Conservation (phyloP, 2,888 invertebrate species). For the Spatulosminthurus flaviceps region DNA sequence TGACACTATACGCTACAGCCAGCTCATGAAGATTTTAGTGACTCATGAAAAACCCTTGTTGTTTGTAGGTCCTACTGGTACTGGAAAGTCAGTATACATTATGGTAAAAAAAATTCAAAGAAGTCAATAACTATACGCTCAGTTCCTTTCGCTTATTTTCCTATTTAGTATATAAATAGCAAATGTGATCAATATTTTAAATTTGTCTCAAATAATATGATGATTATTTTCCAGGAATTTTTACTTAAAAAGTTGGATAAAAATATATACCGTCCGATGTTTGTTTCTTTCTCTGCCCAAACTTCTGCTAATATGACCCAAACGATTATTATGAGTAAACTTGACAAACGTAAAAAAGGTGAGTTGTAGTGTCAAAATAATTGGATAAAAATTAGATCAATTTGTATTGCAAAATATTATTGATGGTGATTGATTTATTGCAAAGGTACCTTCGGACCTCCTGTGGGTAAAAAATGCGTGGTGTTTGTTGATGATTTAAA, state of each 20-base stretch:
- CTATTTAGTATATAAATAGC: too few relatives aligned
- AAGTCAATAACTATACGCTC: too few relatives aligned
- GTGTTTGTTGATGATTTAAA: slow-evolving; percentile 95
- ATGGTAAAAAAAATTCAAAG: slow-evolving; percentile 68
- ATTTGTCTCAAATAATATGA: not conserved
- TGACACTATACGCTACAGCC: slow-evolving; percentile 86
- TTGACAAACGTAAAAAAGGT: slow-evolving; percentile 91
- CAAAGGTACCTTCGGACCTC: slow-evolving; percentile 89
- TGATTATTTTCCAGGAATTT: slow-evolving; percentile 72
- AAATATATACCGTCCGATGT: slow-evolving; percentile 80
- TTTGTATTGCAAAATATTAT: too few relatives aligned
- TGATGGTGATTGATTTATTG: not conserved
- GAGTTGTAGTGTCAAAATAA: slow-evolving; percentile 20
- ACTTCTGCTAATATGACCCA: slow-evolving; percentile 93
- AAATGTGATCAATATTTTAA: too few relatives aligned
- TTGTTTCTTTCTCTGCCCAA: slow-evolving; percentile 93
- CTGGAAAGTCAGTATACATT: slow-evolving; percentile 91
- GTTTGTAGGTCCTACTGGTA: slow-evolving; percentile 93
- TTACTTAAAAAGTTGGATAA: slow-evolving; percentile 83
- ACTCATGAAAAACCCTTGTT: slow-evolving; percentile 83
- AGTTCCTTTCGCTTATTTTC: too few relatives aligned
- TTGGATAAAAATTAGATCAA: slow-evolving; percentile 7
- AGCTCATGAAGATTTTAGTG: slow-evolving; percentile 81
- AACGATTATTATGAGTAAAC: slow-evolving; percentile 91
- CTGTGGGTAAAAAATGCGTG: slow-evolving; percentile 86